Base-by-base conservation (phyloP, 1,140 invertebrate species). In the Diuraphis noxia region DNA sequence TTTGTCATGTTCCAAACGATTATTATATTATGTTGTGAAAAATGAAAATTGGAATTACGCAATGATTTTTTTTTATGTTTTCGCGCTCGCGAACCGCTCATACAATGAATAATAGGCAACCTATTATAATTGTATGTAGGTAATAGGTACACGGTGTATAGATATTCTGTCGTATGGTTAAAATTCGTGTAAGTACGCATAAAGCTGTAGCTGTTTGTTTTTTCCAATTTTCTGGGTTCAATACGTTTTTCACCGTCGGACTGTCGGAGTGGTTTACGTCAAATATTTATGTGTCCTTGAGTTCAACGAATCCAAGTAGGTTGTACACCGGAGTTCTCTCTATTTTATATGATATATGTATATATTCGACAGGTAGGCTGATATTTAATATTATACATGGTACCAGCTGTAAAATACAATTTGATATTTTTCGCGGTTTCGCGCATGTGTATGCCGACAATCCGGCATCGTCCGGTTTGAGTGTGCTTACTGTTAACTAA, bases 1-100 rank as follows among this genome's bases (percentile, higher is more conserved):
- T 88, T 87, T 40, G 52, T 88, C 86, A 21, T 56, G 86, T 88
- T 88, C n/a, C 85, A 49, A 49, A 86, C 21, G 34, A 86, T 86
- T 86, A 49, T 88, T n/a, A 56, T 63, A 52, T 72, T 88, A 63
- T 88, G 34, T 34, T 49, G 41, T 36, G 52, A 34, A 88, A 88
- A 88, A 41, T 6, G 36, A 88, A 88, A 63, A 88, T 40, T 17
- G 21, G 19, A 88, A 88, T 63, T 63, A 63, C 86, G 52, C 30
- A 88, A 88, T 63, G 13, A 6, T 72, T 17, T 40, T 34, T 84
- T 85, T 85, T n/a, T 49, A 34, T 85, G 9, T 36, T 4, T 41
- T 38, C 46, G 9, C 56, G 17, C 46, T 3, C 56, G 17, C 38
- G 0, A 17, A 40, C 52, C 21, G 6, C 13, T 2, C 36, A 19